Conservation (phyloP, 2,113 vertebrate genomes). For the Neoarius graeffei region DNA sequence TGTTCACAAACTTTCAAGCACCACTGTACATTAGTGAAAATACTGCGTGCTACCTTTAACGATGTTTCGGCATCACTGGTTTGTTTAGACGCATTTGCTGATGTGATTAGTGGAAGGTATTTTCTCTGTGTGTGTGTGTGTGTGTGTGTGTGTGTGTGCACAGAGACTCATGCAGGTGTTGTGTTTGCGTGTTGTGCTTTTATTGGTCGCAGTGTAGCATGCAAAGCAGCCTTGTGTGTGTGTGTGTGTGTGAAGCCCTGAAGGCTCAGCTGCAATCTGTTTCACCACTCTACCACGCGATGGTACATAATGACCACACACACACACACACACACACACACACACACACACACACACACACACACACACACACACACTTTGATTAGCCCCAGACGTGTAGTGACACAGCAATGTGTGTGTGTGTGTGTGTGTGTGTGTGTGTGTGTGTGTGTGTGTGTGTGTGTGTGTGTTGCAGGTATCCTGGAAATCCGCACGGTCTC, state of each 20-base stretch:
- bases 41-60: not conserved
- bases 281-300: slow-evolving; percentile 64
- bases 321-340: slow-evolving; percentile 13
- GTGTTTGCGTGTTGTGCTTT: slow-evolving; percentile 24
- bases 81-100: not conserved
- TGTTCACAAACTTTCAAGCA: too few species aligned
- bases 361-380: slow-evolving; percentile 36
- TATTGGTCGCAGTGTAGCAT: slow-evolving; percentile 25
- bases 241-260: slow-evolving; percentile 62
- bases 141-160: slow-evolving; percentile 6
- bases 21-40: not conserved
- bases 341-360: slow-evolving; percentile 14
- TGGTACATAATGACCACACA: slow-evolving; percentile 60
- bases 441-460: slow-evolving; percentile 57
- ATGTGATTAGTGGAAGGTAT: not conserved
- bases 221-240: slow-evolving; percentile 36
- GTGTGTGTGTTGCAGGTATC: slow-evolving; percentile 82
- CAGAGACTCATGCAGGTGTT: slow-evolving; percentile 1
- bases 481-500: slow-evolving; percentile 97
- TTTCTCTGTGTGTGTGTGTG: too few species aligned
- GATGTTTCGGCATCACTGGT: not conserved
- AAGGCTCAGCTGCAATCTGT: slow-evolving; percentile 59
- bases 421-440: slow-evolving; percentile 63
- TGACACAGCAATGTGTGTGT: slow-evolving; percentile 21
- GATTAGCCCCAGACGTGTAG: slow-evolving; percentile 60